Evolutionary conservation across 2,113 vertebrate genomes (phyloP).

Genomic region (Pimephales promelas): DNA sequence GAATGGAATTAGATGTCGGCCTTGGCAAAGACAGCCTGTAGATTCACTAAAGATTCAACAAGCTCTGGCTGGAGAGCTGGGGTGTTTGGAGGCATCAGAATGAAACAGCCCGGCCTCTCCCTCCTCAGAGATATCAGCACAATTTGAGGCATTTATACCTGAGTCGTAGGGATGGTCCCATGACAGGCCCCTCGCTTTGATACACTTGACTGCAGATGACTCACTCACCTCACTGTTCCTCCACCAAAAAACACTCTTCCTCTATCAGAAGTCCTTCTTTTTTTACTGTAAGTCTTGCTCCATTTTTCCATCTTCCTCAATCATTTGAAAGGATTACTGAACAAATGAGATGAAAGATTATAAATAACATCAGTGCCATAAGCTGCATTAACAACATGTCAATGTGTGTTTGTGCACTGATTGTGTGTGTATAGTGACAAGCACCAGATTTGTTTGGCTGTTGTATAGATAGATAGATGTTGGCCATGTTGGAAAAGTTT

Average conservation of each 20-base stretch:
- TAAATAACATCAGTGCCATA: conserved; percentile 68
- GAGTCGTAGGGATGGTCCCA: conserved; percentile 35
- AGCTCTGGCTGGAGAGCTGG: conserved; percentile 33
- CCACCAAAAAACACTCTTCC: not conserved
- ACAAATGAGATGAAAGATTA: conserved; percentile 70
- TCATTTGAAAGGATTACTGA: conserved; percentile 67
- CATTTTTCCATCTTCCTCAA: conserved; percentile 36
- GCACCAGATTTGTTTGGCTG: conserved; percentile 36
- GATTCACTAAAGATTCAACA: conserved; percentile 42
- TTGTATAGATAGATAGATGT: too few relatives aligned
- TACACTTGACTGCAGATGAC: conserved; percentile 51
- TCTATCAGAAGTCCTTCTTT: not conserved
- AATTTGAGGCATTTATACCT: conserved; percentile 42
- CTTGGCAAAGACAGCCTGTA: conserved; percentile 55
- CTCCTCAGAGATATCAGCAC: conserved; percentile 29
- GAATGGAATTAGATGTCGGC: conserved; percentile 33
- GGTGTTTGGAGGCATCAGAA: conserved; percentile 44
- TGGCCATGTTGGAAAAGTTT: conserved; percentile 51
- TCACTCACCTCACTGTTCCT: conserved; percentile 46
- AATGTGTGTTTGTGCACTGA: conserved; percentile 42
- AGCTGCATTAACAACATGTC: conserved; percentile 63
- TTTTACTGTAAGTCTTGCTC: conserved; percentile 2
- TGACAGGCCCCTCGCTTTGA: conserved; percentile 8
- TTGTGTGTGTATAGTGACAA: conserved; percentile 14
- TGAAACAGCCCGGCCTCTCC: conserved; percentile 19